These are phyloP conservation scores for Eupithecia insigniata DNA, from an alignment of 2,888 invertebrate species.

Conservation along the genomic window DNA sequence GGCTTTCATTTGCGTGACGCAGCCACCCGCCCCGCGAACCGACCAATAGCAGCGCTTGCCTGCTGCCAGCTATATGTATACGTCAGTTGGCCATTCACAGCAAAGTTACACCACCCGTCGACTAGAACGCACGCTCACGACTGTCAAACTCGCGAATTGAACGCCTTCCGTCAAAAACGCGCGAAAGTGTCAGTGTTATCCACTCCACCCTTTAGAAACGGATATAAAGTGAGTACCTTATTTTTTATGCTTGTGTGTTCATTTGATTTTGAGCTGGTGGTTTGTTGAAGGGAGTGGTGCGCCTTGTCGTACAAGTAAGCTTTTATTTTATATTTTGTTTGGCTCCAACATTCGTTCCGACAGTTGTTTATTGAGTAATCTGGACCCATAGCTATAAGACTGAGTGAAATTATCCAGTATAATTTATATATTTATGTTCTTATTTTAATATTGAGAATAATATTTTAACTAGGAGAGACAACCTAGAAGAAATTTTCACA, in stretches of 20 bases:
- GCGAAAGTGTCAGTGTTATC: constrained; percentile 60
- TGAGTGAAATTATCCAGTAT: not conserved
- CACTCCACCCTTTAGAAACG: constrained; percentile 47
- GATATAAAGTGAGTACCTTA: constrained; percentile 67
- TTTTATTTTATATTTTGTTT: constrained; percentile 40
- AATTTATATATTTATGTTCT: not conserved
- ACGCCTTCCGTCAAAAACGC: constrained; percentile 42
- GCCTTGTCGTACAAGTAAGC: constrained; percentile 53
- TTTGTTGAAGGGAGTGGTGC: constrained; percentile 51
- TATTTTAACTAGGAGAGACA: not conserved
- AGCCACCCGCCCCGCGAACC: constrained; percentile 65
- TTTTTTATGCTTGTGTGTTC: constrained; percentile 49
- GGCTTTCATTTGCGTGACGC: constrained; percentile 74
- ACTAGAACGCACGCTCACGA: constrained; percentile 60
- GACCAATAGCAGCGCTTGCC: constrained; percentile 61
- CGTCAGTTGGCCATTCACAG: constrained; percentile 59
- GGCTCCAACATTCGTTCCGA: constrained; percentile 59
- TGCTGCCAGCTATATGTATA: constrained; percentile 63
- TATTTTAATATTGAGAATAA: not conserved
- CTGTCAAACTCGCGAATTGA: constrained; percentile 40
- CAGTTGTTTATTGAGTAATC: constrained; percentile 28
- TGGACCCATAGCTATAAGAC: not conserved
- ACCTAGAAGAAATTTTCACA: not conserved
- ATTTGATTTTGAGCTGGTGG: constrained; percentile 48
- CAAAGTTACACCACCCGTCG: constrained; percentile 67